These are phyloP conservation scores for Ceratitis capitata DNA, from an alignment of 1,140 invertebrate species.

Conservation along the genomic window DNA sequence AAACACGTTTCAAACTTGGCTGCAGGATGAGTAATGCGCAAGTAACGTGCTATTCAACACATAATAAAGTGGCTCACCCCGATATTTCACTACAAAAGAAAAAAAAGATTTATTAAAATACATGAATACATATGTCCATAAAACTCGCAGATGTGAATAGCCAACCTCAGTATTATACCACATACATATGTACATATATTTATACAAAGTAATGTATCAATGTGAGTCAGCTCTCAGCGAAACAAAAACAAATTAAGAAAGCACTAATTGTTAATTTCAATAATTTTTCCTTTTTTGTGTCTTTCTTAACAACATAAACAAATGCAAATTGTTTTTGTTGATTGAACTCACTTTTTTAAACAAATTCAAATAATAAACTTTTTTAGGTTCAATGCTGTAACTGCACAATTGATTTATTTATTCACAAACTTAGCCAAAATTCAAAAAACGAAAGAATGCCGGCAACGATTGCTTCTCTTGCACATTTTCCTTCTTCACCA, in stretches of 20 bases:
- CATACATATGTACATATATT: background rate
- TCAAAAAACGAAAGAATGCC: background rate
- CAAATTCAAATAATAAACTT: background rate
- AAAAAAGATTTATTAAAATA: background rate
- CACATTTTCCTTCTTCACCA: background rate
- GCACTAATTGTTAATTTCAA: background rate
- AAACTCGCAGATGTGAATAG: constrained; percentile 20
- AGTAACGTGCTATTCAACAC: background rate
- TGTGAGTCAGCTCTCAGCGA: background rate
- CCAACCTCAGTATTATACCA: constrained; percentile 21
- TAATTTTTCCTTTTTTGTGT: background rate
- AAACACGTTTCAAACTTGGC: constrained; percentile 3
- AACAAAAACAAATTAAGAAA: background rate
- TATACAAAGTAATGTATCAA: background rate
- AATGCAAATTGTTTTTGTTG: background rate
- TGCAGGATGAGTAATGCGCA: constrained; percentile 7
- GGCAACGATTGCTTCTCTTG: background rate
- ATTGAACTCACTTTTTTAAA: background rate
- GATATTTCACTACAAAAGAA: background rate
- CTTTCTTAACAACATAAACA: constrained; percentile 3
- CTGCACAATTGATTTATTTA: background rate
- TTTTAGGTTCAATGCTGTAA: background rate
- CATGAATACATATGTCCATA: background rate
- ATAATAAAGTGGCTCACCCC: constrained; percentile 30
- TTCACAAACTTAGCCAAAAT: background rate